These are phyloP conservation scores for Xestoiulus laeticollis DNA, from an alignment of 2,888 invertebrate genomes.

Conservation along the genomic window DNA sequence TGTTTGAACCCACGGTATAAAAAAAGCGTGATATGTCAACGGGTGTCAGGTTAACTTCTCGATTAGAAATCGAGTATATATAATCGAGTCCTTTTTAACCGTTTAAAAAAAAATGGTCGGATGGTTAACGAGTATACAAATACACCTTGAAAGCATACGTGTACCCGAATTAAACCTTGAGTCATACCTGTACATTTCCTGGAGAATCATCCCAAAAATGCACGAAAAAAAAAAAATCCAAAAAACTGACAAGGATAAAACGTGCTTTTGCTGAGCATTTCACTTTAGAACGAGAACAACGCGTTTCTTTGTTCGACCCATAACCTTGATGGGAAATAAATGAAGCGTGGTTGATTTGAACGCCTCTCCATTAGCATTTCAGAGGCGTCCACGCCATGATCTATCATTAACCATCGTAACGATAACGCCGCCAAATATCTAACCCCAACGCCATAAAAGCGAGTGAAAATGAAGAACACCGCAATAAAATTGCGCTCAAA, in stretches of 20 bases:
- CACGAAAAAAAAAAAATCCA: neutral
- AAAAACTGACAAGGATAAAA: neutral
- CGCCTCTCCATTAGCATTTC: neutral
- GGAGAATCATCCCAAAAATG: too few species aligned
- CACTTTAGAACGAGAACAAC: neutral
- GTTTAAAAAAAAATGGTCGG: neutral
- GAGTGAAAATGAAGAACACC: conserved; percentile 6
- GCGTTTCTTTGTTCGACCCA: neutral
- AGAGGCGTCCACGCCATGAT: conserved; percentile 12
- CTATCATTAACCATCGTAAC: neutral
- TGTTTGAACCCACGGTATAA: conserved; percentile 7
- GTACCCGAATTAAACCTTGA: too few species aligned
- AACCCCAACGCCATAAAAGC: conserved; percentile 10
- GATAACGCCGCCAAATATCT: conserved; percentile 33
- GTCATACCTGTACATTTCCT: too few species aligned
- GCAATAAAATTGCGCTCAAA: conserved; percentile 1
- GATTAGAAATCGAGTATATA: neutral
- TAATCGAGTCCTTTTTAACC: neutral
- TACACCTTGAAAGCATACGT: too few species aligned
- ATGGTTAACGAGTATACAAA: too few species aligned
- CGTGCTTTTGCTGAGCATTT: neutral
- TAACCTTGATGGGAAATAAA: conserved; percentile 20
- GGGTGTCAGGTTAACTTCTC: conserved; percentile 21
- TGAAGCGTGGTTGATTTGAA: neutral
- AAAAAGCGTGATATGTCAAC: neutral